A percentile compares a stretch with the other conserved stretches of the same genome.
Evolutionary conservation across 2,888 invertebrate species (phyloP).

Genomic region (Corbicula japonica): DNA sequence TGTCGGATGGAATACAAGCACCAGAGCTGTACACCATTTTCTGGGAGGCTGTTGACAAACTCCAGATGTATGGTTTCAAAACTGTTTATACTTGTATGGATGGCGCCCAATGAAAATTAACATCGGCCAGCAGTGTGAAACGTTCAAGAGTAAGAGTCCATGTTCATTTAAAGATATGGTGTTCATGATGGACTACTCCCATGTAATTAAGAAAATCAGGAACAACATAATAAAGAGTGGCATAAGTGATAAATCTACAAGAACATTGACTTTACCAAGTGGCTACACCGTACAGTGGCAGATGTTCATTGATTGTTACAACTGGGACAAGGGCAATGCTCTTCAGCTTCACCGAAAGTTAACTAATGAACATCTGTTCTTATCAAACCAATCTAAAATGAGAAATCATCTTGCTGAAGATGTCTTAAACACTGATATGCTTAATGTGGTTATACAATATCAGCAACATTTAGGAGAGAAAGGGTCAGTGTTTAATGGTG

Average conservation of each 20-base stretch:
- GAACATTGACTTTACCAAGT: too few species aligned
- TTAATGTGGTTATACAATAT: constrained; percentile 42
- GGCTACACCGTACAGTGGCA: constrained; percentile 52
- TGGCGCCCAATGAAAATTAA: too few species aligned
- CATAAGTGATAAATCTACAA: too few species aligned
- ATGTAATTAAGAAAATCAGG: too few species aligned
- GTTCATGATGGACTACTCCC: too few species aligned
- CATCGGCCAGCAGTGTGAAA: too few species aligned
- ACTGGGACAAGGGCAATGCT: constrained; percentile 58
- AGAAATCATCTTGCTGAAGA: constrained; percentile 64
- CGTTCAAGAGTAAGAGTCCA: too few species aligned
- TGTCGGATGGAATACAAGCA: constrained; percentile 49
- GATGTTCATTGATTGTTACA: constrained; percentile 55
- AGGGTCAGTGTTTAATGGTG: constrained; percentile 49
- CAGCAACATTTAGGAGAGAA: constrained; percentile 30
- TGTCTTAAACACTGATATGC: constrained; percentile 55
- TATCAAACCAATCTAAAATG: constrained; percentile 51
- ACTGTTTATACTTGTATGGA: too few species aligned
- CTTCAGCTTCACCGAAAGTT: constrained; percentile 56
- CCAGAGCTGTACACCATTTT: constrained; percentile 43
- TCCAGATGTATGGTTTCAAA: too few species aligned
- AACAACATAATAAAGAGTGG: constrained; percentile 51
- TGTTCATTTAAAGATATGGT: too few species aligned
- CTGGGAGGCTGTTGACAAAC: too few species aligned
- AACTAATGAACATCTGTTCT: constrained; percentile 55